Conservation (phyloP, 2,797 vertebrate genomes). For the Thripadectes ignobilis region DNA sequence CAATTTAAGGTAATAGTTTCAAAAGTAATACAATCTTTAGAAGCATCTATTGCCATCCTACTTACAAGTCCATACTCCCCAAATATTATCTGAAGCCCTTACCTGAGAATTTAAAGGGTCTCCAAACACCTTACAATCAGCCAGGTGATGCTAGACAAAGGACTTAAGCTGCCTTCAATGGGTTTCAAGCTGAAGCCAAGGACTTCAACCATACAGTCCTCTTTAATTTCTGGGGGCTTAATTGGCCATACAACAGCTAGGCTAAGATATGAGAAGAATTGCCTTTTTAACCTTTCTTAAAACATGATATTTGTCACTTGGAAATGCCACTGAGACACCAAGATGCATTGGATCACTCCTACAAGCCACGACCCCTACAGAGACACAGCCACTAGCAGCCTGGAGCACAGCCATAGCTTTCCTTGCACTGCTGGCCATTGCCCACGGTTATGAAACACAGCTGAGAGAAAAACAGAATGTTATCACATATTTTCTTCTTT, state of each 20-base stretch:
- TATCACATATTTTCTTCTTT: background rate
- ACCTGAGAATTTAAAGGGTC: background rate
- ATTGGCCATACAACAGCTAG: background rate
- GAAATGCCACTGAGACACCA: background rate
- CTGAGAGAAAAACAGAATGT: background rate
- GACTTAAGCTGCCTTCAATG: background rate
- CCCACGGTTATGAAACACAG: background rate
- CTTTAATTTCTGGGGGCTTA: background rate
- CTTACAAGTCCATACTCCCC: background rate
- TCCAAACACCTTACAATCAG: background rate
- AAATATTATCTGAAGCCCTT: background rate
- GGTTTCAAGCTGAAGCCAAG: background rate
- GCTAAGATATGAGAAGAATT: background rate
- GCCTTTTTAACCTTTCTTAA: background rate
- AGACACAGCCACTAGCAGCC: background rate
- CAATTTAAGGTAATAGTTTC: background rate
- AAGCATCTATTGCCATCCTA: background rate
- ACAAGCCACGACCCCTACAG: rapidly evolving
- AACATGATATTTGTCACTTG: background rate
- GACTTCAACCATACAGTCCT: background rate
- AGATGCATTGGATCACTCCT: background rate
- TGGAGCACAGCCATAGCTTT: rapidly evolving
- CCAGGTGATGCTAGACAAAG: background rate
- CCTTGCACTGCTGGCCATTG: background rate
- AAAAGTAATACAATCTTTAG: background rate